Evolutionary conservation across 2,113 vertebrate species (phyloP).

Genomic region (Gopherus evgoodei): DNA sequence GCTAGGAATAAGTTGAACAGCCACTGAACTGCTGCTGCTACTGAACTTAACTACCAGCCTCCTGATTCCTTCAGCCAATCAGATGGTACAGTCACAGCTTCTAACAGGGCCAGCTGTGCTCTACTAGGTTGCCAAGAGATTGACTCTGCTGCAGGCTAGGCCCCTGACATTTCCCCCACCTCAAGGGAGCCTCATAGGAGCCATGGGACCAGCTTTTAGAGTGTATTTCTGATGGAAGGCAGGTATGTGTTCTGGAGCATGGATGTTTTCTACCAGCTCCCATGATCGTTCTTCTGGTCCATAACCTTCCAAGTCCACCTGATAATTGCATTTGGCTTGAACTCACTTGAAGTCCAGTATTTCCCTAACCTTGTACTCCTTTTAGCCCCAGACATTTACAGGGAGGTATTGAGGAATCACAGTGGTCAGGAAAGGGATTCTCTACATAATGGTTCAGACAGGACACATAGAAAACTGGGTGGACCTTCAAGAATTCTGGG

Average conservation of each 20-base stretch:
- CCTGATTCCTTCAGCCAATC: neutral
- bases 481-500: neutral
- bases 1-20: neutral
- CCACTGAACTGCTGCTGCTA: neutral
- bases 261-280: neutral
- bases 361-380: neutral
- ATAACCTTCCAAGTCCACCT: neutral
- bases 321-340: neutral
- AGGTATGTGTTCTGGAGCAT: neutral
- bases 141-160: neutral
- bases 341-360: neutral
- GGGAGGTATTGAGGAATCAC: neutral
- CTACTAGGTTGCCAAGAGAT: neutral
- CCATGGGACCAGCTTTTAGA: neutral
- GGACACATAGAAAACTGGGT: neutral
- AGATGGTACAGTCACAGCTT: neutral
- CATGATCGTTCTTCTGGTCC: neutral
- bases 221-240: neutral
- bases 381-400: neutral
- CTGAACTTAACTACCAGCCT: neutral
- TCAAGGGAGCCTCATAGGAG: neutral
- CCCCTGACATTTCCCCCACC: neutral
- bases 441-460: neutral
- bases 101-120: neutral
- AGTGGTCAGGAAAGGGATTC: neutral